Evolutionary conservation across 1,140 invertebrate species (phyloP).

Genomic region (Sycophaga agraensis): DNA sequence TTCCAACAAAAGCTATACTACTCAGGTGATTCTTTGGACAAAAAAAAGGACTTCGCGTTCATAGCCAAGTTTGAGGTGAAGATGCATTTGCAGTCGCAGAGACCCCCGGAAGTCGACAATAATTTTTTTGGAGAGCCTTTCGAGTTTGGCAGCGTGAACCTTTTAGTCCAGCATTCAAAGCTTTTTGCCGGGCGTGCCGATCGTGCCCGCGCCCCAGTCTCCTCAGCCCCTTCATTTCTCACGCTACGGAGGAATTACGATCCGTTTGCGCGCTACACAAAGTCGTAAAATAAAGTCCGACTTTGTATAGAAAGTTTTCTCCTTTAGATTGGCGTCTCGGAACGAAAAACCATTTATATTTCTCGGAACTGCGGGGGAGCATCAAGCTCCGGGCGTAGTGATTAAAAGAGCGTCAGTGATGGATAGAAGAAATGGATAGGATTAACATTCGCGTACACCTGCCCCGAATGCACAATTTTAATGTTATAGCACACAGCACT

Average conservation of each 20-base stretch:
- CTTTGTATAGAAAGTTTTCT: conserved; percentile 11
- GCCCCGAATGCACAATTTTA: no score
- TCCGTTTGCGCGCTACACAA: not conserved
- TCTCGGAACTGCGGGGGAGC: not conserved
- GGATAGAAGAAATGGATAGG: no score
- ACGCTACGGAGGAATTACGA: conserved; percentile 16
- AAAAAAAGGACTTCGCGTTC: no score
- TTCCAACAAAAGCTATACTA: not conserved
- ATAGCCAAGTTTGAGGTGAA: not conserved
- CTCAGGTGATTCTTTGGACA: no score
- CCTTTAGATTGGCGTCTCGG: not conserved
- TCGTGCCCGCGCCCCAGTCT: no score
- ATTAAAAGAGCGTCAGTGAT: no score
- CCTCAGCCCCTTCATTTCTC: conserved; percentile 20
- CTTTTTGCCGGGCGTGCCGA: not conserved
- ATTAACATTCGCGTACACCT: no score
- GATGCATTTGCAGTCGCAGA: no score
- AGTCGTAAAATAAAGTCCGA: conserved; percentile 15
- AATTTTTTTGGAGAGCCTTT: conserved; percentile 7
- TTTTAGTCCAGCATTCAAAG: not conserved
- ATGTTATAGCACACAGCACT: no score
- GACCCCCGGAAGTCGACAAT: not conserved
- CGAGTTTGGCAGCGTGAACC: not conserved
- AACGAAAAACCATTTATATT: conserved; percentile 26
- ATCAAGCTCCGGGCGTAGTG: no score